phyloP scores from a whole-genome alignment of 2,797 vertebrate species.

The Macropus fuliginosus region DNA sequence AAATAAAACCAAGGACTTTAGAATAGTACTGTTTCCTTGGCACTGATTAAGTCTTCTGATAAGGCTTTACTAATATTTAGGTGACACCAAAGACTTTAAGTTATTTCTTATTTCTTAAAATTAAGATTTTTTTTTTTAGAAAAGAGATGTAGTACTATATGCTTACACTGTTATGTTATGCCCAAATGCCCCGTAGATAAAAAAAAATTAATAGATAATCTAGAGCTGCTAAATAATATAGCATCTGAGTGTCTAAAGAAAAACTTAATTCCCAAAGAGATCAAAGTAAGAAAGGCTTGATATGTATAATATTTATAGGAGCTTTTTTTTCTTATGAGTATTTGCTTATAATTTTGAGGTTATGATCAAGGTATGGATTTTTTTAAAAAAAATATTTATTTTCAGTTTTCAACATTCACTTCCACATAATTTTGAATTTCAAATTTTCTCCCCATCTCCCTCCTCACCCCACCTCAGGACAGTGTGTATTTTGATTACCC shows the following conservation, averaged over 20 bases:
- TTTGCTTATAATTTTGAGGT: too few relatives aligned
- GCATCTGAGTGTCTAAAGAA: neutral
- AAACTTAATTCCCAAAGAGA: neutral
- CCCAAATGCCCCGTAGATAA: neutral
- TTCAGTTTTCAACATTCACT: too few relatives aligned
- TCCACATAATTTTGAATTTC: too few relatives aligned
- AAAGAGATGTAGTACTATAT: neutral
- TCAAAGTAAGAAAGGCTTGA: neutral
- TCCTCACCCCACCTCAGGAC: too few relatives aligned
- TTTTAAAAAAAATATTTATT: too few relatives aligned
- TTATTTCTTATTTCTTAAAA: neutral
- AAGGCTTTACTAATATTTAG: neutral
- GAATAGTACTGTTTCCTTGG: neutral
- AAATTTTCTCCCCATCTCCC: too few relatives aligned
- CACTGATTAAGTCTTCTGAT: neutral
- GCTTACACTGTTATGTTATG: neutral
- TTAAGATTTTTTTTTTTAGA: neutral
- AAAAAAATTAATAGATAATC: neutral
- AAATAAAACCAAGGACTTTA: neutral
- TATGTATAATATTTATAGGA: neutral
- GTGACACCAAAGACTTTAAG: neutral
- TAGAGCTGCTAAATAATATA: neutral
- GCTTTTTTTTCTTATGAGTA: too few relatives aligned
- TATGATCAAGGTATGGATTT: too few relatives aligned
- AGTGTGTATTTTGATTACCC: too few relatives aligned